Evolutionary conservation across 2,113 vertebrate species (phyloP).

Genomic region (Paracanthobrama guichenoti): DNA sequence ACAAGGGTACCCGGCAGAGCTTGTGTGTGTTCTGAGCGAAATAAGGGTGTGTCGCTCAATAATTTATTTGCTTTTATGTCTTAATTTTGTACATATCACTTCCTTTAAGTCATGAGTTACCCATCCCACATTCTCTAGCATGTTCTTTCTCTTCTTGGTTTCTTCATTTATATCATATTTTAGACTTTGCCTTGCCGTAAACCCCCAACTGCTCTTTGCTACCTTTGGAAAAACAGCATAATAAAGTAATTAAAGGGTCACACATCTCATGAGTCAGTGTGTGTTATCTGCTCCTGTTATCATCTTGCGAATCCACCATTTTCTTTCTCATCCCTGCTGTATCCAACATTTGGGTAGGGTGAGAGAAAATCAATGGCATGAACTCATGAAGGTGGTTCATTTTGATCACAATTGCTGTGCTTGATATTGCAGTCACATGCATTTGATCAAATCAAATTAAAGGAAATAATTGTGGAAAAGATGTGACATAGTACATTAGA

Average conservation of each 20-base stretch:
- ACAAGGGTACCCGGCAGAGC: slow-evolving; percentile 62
- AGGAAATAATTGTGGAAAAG: not conserved
- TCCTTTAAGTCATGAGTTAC: slow-evolving; percentile 22
- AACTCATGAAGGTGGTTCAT: slow-evolving; percentile 4
- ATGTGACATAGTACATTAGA: not conserved
- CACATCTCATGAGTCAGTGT: slow-evolving; percentile 13
- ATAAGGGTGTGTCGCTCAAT: slow-evolving; percentile 72
- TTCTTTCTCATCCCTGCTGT: slow-evolving; percentile 14
- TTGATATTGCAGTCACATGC: not conserved
- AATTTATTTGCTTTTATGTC: slow-evolving; percentile 1
- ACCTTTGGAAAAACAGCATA: slow-evolving; percentile 55
- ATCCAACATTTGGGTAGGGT: not conserved
- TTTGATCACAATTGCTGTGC: not conserved
- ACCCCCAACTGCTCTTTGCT: slow-evolving; percentile 32
- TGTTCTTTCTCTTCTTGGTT: slow-evolving; percentile 13
- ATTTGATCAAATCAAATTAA: not conserved
- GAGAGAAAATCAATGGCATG: slow-evolving; percentile 22
- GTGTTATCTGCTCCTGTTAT: slow-evolving; percentile 32
- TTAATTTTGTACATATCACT: slow-evolving; percentile 13
- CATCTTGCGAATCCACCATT: slow-evolving; percentile 30
- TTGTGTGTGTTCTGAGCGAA: slow-evolving; percentile 53
- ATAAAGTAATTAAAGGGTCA: slow-evolving; percentile 60
- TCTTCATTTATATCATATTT: slow-evolving; percentile 37
- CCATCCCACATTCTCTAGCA: not conserved
- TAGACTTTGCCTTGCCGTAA: slow-evolving; percentile 67